Conservation (phyloP, 2,113 vertebrate genomes). For the Marcusenius ussheri region DNA sequence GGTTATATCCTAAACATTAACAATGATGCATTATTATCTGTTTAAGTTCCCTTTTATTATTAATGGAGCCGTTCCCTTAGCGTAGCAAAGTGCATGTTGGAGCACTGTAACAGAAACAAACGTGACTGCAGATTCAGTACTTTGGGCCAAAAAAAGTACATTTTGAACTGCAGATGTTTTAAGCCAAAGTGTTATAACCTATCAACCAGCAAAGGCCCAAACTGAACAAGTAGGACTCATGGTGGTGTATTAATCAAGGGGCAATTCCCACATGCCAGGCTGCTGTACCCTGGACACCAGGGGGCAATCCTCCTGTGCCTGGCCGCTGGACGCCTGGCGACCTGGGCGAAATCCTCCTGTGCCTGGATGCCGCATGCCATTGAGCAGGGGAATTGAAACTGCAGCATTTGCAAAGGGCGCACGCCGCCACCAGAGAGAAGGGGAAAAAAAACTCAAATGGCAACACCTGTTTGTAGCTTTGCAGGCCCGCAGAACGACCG, state of each 20-base stretch:
- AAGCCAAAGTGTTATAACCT: background rate
- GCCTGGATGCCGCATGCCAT: background rate
- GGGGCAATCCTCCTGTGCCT: background rate
- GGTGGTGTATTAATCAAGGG: no score
- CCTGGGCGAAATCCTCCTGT: background rate
- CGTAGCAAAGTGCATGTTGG: no score
- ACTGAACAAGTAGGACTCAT: background rate
- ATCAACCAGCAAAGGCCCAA: background rate
- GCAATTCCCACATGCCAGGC: background rate
- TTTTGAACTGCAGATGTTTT: no score
- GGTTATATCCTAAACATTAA: background rate
- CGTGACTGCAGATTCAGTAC: no score
- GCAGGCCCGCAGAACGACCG: conserved; percentile 11
- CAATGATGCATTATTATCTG: background rate
- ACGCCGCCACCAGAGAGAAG: background rate
- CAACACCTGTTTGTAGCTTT: background rate
- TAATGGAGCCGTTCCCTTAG: background rate
- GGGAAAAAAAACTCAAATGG: background rate
- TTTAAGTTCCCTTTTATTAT: background rate
- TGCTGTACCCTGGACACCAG: background rate
- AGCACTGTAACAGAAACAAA: no score
- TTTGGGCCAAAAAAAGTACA: no score
- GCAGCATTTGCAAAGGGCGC: background rate
- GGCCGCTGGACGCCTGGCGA: background rate
- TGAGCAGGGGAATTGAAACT: background rate